phyloP scores from a whole-genome alignment of 2,113 vertebrate species.

The Collichthys lucidus region DNA sequence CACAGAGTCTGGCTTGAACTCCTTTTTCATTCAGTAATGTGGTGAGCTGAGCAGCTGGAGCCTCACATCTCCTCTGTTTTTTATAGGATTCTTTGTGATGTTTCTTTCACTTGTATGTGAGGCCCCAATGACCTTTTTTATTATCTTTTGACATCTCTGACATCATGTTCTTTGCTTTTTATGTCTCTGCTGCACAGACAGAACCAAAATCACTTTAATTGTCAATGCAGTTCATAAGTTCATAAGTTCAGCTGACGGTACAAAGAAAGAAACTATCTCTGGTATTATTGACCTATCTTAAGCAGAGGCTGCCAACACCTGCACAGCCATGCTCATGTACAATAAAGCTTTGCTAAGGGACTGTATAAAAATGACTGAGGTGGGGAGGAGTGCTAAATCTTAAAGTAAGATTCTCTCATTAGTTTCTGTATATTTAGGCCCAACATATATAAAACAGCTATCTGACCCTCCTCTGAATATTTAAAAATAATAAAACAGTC shows the following conservation, averaged over 20 bases:
- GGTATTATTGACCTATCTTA: too few species aligned
- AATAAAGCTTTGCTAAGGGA: too few species aligned
- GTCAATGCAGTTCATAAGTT: not conserved
- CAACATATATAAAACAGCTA: too few species aligned
- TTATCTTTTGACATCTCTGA: slow-evolving; percentile 1
- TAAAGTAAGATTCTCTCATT: too few species aligned
- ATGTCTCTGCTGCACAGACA: not conserved
- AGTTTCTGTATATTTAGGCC: too few species aligned
- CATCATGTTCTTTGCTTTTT: not conserved
- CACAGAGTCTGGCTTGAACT: slow-evolving; percentile 1
- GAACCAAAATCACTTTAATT: not conserved
- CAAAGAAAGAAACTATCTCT: not conserved
- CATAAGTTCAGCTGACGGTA: not conserved
- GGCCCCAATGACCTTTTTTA: slow-evolving; percentile 3
- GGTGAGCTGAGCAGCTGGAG: not conserved
- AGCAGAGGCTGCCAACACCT: too few species aligned
- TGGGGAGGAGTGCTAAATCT: too few species aligned
- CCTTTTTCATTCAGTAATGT: slow-evolving; percentile 3
- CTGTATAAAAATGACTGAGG: too few species aligned
- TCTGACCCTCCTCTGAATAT: too few species aligned
- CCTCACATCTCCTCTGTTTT: not conserved
- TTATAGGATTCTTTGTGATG: not conserved
- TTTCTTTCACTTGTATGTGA: slow-evolving; percentile 18
- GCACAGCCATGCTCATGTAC: not conserved
- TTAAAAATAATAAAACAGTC: too few species aligned